Conservation (phyloP, 2,888 invertebrate species). For the Machimus rusticus region DNA sequence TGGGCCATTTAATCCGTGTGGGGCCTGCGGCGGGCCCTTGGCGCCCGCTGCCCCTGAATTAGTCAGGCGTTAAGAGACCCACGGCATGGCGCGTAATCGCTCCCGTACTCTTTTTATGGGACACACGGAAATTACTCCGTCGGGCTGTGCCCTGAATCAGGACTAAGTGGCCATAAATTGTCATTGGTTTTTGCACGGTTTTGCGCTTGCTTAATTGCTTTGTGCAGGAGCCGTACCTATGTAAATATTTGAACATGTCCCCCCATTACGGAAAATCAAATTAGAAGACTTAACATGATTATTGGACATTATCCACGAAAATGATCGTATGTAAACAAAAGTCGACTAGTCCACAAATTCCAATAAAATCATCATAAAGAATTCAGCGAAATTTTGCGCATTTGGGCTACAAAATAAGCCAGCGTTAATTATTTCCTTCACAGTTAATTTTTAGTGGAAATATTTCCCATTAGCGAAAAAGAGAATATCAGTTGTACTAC, state of each 20-base stretch:
- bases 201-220: background rate
- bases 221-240: background rate
- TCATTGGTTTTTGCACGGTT: background rate
- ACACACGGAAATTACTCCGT: background rate
- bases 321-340: background rate
- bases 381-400: background rate
- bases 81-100: background rate
- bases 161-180: background rate
- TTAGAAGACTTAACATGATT: background rate
- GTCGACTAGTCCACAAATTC: background rate
- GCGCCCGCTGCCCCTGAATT: background rate
- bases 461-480: background rate
- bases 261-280: background rate
- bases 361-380: background rate
- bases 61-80: background rate
- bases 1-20: background rate
- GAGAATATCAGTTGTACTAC: no score
- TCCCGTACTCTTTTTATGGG: background rate
- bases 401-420: background rate
- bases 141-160: background rate
- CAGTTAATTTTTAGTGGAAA: background rate
- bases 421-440: background rate
- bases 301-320: background rate
- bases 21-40: background rate
- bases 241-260: background rate